A percentile compares a stretch with the other conserved stretches of the same genome.
Conservation (phyloP, 2,888 invertebrate species). For the Drosophila flavopinicola region DNA sequence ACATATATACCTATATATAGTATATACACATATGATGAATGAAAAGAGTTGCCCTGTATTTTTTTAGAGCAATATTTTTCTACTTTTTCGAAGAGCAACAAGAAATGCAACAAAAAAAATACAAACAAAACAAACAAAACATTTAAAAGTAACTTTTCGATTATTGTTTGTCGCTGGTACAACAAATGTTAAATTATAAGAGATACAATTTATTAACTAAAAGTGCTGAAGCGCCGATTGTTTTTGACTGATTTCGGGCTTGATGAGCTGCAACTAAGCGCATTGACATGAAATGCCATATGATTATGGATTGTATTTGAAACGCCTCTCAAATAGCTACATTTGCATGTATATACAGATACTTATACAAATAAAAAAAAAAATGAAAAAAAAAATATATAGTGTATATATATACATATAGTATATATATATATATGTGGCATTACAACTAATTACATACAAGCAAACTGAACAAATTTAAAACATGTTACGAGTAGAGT, state of each 20-base stretch:
- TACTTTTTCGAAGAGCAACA: conserved; percentile 66
- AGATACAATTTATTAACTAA: conserved; percentile 7
- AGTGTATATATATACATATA: conserved; percentile 7
- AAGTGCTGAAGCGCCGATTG: conserved; percentile 23
- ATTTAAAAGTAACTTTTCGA: conserved; percentile 17
- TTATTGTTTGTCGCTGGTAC: conserved; percentile 35
- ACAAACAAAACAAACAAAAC: too few relatives aligned
- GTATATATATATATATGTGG: conserved; percentile 7
- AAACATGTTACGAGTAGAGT: conserved; percentile 54
- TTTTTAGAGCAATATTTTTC: conserved; percentile 76
- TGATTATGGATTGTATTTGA: conserved; percentile 10
- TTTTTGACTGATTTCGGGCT: conserved; percentile 52
- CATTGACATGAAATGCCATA: conserved; percentile 12
- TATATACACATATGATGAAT: conserved; percentile 12
- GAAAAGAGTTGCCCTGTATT: conserved; percentile 68
- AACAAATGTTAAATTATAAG: conserved; percentile 6
- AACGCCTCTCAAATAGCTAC: conserved; percentile 29
- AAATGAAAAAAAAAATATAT: too few relatives aligned
- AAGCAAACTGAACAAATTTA: conserved; percentile 38
- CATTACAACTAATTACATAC: conserved; percentile 21
- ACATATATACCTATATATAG: conserved; percentile 16
- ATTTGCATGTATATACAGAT: conserved; percentile 28
- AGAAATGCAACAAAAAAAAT: conserved; percentile 12
- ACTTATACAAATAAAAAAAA: too few relatives aligned
- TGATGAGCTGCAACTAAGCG: conserved; percentile 4